Conservation (phyloP, 2,113 vertebrate species). For the Spea multiplicata region DNA sequence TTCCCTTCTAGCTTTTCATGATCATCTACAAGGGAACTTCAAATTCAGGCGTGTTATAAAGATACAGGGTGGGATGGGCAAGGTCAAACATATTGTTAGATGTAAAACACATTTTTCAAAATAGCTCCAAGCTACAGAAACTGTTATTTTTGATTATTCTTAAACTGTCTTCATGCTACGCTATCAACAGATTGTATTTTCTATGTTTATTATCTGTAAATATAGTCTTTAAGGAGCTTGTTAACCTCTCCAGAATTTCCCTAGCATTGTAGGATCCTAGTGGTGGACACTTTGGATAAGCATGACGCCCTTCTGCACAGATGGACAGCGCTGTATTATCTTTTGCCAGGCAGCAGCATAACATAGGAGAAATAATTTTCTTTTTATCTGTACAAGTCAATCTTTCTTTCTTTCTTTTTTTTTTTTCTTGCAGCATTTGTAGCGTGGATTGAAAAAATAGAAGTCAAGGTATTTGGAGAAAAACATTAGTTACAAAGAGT, state of each 20-base stretch:
- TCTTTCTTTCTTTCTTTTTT: conserved; percentile 25
- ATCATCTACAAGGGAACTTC: conserved; percentile 1
- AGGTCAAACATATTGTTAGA: conserved; percentile 28
- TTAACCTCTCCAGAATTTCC: conserved; percentile 30
- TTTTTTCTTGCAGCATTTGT: conserved; percentile 21
- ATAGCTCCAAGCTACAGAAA: conserved; percentile 23
- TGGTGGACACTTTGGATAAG: conserved; percentile 12
- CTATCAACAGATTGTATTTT: conserved; percentile 14
- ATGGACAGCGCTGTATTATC: conserved; percentile 21
- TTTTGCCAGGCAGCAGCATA: conserved; percentile 5
- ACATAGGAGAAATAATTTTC: conserved; percentile 37
- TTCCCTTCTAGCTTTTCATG: conserved; percentile 11
- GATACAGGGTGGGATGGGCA: conserved; percentile 4
- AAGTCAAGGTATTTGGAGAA: conserved; percentile 34
- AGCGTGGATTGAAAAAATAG: conserved; percentile 37
- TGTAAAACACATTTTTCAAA: conserved; percentile 23
- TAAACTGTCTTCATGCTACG: conserved; percentile 12
- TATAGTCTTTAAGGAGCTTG: conserved; percentile 26
- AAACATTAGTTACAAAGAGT: conserved; percentile 29
- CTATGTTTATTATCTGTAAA: conserved; percentile 34
- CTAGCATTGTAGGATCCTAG: background rate
- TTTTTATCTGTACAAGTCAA: conserved; percentile 38
- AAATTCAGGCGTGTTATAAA: conserved; percentile 5
- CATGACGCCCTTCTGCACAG: conserved; percentile 10
- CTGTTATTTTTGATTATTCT: conserved; percentile 25